Evolutionary conservation across 2,113 vertebrate genomes (phyloP), one percentile per base, ranked within the genome.

Genomic region (Oreamnos americanus): DNA sequence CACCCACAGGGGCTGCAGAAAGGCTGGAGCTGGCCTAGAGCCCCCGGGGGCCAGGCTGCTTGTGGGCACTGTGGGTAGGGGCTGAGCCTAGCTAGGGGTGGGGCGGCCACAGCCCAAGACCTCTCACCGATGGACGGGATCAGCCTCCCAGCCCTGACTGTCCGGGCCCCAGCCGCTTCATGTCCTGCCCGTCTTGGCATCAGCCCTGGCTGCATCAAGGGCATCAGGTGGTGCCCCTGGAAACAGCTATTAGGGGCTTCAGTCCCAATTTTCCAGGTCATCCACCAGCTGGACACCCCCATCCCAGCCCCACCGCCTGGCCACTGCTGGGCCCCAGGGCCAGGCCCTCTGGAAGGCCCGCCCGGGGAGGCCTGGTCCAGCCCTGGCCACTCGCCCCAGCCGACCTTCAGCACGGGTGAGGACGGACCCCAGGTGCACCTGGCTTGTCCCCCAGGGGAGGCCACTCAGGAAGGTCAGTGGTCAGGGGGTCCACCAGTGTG

Each of bases 241-340:
- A 89, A 30, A 71, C 83, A 87, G 81, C 64, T 64, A 30, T 39
- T 45, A 30, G 26, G 39, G 0, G 21, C 47, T 8, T 78, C 14
- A 30, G 67, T 47, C 49, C 83, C 15, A 43, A 53, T 39, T 88
- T 14, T 33, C n/a, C 79, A 43, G n/a, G 71, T 25, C 33, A 53
- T 88, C 33, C 19, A 2, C 53, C 33, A 81, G 79, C 51, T 0
- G 0, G 58, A 21, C 43, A 57, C 87, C 16, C 16, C 0, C 33
- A 12, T 2, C 3, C 28, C 8, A 0, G 53, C 28, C 45, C 0
- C 10, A 2, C 26, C 12, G 25, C 21, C 55, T 9, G 8, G 58
- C 58, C 58, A 17, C 10, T 0, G 3, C 47, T 3, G 12, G 26
- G 76, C 25, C 30, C 64, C 43, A 10, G 0, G 1, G 28, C 55